These are phyloP conservation scores for Galendromus occidentalis DNA, from an alignment of 1,140 invertebrate genomes.

Conservation along the genomic window DNA sequence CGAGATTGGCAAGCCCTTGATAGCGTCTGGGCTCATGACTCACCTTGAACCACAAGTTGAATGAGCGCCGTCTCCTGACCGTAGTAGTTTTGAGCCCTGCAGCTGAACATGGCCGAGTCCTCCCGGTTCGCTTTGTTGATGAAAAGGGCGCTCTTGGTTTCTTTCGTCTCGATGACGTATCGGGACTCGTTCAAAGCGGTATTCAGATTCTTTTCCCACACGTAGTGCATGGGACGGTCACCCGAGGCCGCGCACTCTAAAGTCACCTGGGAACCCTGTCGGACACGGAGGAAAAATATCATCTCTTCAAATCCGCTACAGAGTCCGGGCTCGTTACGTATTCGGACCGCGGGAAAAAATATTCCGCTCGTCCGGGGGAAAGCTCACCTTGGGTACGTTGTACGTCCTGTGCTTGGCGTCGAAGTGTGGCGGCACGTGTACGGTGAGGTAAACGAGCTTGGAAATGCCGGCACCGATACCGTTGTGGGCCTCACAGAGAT, in stretches of 20 bases:
- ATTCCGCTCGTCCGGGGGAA: not conserved
- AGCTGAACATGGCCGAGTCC: constrained; percentile 2
- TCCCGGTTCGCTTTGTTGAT: not conserved
- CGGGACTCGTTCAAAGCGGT: constrained; percentile 10
- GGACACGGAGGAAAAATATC: constrained; percentile 14
- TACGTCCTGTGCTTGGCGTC: constrained; percentile 18
- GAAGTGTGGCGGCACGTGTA: constrained; percentile 30
- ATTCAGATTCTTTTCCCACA: constrained; percentile 19
- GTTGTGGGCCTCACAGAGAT: constrained; percentile 39
- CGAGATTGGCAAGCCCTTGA: no score
- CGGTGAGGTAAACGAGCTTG: constrained; percentile 41
- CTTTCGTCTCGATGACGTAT: constrained; percentile 1
- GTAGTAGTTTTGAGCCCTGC: not conserved
- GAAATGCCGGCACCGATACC: constrained; percentile 41
- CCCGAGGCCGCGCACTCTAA: constrained; percentile 27
- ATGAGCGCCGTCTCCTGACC: constrained; percentile 8
- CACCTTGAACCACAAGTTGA: constrained; percentile 7
- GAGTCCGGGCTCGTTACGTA: no score
- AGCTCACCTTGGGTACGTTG: not conserved
- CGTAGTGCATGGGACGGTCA: constrained; percentile 25
- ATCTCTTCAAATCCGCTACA: no score
- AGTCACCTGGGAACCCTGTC: constrained; percentile 23
- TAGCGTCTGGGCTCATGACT: no score
- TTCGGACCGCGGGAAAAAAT: no score
- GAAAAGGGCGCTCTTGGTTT: not conserved